Base-by-base conservation (phyloP, 1,140 invertebrate genomes). In the Drosophila subobscura region DNA sequence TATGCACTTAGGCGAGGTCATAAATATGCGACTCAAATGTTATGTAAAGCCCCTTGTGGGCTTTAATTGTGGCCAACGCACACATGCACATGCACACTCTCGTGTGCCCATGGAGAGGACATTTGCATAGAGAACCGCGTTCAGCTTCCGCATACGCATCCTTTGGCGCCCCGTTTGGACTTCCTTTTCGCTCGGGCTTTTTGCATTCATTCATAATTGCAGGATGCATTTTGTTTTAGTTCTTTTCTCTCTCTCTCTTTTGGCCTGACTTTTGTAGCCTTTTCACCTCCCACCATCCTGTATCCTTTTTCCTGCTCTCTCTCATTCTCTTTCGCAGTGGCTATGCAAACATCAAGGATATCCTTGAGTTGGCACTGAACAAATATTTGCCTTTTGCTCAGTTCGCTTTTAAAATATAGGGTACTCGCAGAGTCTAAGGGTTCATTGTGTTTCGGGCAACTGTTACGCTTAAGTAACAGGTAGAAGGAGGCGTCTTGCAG, bases 331-430 rank as follows among this genome's bases (percentile, higher is more conserved):
- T 2, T 23, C 50, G 29, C 42, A 55, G 65, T 67, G 41, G 58
- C 51, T 81, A 52, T 53, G 74, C 79, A 84, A 84, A 79, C 79
- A 84, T 68, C 72, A 85, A 80, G 80, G 80, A 85, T 80, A 85
- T 86, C 80, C 80, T 85, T 86, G 81, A 85, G 80, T 81, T 85
- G 81, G 58, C 81, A 74, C 73, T 86, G 81, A 74, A 77, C 77
- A 85, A 85, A 85, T 86, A 85, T 85, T 85, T 85, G 44, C 63
- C 63, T 12, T 49, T 73, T 65, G 49, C 61, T 63, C 61, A 55
- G 52, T 46, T 42, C 27, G 10, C 25, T 7, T 37, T 27, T 54
- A 37, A 37, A 37, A 37, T 12, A 12, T 12, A 37, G 33, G 33
- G 33, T 37, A 37, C 33, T 12, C 33, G 33, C 4, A 2, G 33